Base-by-base conservation (phyloP, 2,888 invertebrate species). In the Melanchra persicariae region DNA sequence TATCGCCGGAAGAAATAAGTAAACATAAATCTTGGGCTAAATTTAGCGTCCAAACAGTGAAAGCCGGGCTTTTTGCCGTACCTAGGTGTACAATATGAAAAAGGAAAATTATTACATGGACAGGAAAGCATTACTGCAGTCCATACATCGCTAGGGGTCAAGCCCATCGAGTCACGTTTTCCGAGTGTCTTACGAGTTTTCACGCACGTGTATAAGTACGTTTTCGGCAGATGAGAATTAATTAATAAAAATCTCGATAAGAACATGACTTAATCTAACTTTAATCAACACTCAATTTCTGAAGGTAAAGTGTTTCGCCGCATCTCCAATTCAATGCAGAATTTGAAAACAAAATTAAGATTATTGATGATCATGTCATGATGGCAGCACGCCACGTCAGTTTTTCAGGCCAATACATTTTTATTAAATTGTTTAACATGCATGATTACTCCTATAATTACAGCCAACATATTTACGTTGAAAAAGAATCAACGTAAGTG, bases 1-100 rank as follows among this genome's bases (percentile, higher is more conserved):
- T 79, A 88, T 85, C 87, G 85, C 91, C 91, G 91, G 93, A 93
- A 93, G 91, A 89, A 87, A 87, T 86, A 82, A 84, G 89, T 92
- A 93, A 93, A 93, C 93, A 92, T 87, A 64, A 72, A 74, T 77
- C 64, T 77, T 87, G 82, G 86, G 87, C 89, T 92, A 93, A 91
- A 91, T 91, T 93, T 93, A 93, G 89, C 89, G 88, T 81, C 81
- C 86, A 83, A 89, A 88, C 87, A 85, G 77, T 87, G 83, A 82
- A 88, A 87, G 68, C 70, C 75, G 63, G 74, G 79, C 77, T 74
- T 82, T 77, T 78, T 83, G 76, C 79, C 84, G 79, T 77, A 61
- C 70, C 1, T 30, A n/a, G n/a, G 78, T 81, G 73, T 74, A 84
- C 77, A 83, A 85, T 75, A 85, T 75, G 80, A 85, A 88, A 86